These are phyloP conservation scores for Chlamydotis undulata DNA, from an alignment of 2,113 vertebrate genomes.

Conservation along the genomic window DNA sequence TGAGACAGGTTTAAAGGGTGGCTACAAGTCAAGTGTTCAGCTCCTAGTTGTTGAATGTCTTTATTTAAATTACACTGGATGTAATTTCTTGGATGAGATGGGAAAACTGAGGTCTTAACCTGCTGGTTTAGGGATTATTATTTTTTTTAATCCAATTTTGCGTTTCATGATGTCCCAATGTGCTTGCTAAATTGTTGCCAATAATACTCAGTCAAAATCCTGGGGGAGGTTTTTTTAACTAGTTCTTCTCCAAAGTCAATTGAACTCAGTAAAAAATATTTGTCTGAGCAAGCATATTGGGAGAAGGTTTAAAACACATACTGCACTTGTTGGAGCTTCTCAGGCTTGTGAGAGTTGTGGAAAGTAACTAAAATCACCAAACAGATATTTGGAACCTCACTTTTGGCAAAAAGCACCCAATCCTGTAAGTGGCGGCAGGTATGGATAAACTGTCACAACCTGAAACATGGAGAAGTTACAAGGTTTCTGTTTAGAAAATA, in stretches of 20 bases:
- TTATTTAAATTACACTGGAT: background rate
- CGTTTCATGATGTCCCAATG: background rate
- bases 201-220: background rate
- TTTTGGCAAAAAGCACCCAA: background rate
- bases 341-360: background rate
- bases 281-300: background rate
- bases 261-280: background rate
- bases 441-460: background rate
- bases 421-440: background rate
- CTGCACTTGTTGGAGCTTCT: background rate
- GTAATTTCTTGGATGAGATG: background rate
- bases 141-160: background rate
- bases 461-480: background rate
- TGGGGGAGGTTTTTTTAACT: background rate
- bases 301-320: background rate
- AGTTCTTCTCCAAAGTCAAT: background rate
- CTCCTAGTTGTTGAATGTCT: constrained; percentile 4
- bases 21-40: background rate
- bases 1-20: constrained; percentile 5
- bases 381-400: background rate
- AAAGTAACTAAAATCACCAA: background rate
- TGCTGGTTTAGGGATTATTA: background rate
- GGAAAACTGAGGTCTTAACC: background rate
- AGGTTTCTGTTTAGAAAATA: constrained; percentile 2
- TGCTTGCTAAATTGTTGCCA: background rate